These are phyloP conservation scores for Reinhardtius hippoglossoides DNA, from an alignment of 2,113 vertebrate species.

Conservation along the genomic window DNA sequence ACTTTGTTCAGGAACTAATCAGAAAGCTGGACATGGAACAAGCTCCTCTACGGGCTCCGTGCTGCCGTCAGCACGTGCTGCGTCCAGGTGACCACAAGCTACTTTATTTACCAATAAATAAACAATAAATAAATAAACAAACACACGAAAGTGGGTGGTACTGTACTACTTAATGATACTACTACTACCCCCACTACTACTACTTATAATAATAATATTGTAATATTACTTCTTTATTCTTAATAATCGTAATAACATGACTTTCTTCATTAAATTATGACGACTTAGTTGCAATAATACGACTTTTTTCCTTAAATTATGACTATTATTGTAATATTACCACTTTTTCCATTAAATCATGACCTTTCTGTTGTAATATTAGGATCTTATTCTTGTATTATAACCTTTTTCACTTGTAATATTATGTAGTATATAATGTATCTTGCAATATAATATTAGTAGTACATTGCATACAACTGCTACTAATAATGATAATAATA, in stretches of 20 bases:
- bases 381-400: not conserved
- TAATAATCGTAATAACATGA: too few species aligned
- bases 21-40: conserved; percentile 27
- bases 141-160: not conserved
- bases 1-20: conserved; percentile 59
- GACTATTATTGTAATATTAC: not conserved
- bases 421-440: too few species aligned
- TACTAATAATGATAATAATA: too few species aligned
- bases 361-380: not conserved
- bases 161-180: not conserved
- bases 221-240: too few species aligned
- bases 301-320: not conserved
- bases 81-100: conserved; percentile 7
- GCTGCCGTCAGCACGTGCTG: conserved; percentile 10
- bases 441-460: too few species aligned
- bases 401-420: too few species aligned
- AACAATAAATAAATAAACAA: not conserved
- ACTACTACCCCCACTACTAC: not conserved
- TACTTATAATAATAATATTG: not conserved
- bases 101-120: not conserved
- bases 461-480: too few species aligned
- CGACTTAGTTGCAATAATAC: too few species aligned
- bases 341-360: not conserved
- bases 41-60: not conserved
- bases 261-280: too few species aligned